Evolutionary conservation across 2,888 invertebrate species (phyloP), one percentile per base, ranked within the genome.

Genomic region (Coenonympha glycerion): DNA sequence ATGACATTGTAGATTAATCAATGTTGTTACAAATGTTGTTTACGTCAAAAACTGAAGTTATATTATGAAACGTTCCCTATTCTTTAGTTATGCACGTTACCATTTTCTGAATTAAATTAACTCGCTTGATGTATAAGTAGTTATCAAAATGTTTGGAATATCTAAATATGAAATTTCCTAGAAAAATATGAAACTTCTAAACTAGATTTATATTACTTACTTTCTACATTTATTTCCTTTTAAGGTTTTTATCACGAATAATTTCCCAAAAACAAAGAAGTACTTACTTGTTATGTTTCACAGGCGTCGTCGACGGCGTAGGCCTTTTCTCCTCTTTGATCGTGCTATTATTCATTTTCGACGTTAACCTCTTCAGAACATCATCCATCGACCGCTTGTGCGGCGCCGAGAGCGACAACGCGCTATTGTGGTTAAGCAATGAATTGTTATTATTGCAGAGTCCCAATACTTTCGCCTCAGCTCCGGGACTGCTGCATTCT

Each of bases 311-410:
- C 21, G 92, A 90, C 28, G 91, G 92, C 58, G 91, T 91, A 34
- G 92, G 90, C 75, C 92, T 89, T 68, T 91, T 91, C 72, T 93
- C 92, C 64, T 92, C 90, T 56, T 91, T 91, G 57, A 92, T 89
- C 31, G 92, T 91, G 69, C 92, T 92, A 76, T 91, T 92, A 75
- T 92, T 92, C 91, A 94, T 93, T 84, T 95, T 95, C 57, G 94
- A 93, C 59, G 94, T 95, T 64, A 94, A 89, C 76, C 94, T 90
- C 81, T 95, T 94, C 47, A 95, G 88, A 36, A 96, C 96, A 87
- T 96, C 95, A 87, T 96, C 96, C 96, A 96, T 96, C 55, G 95
- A 93, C 78, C 93, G 88, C 82, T 93, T 93, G 63, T 90, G 88
- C 54, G 90, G 90, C 51, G 89, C 74, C 5, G 75, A 79, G 6